Evolutionary conservation across 2,797 vertebrate genomes (phyloP).

Genomic region (Pangasius djambal): DNA sequence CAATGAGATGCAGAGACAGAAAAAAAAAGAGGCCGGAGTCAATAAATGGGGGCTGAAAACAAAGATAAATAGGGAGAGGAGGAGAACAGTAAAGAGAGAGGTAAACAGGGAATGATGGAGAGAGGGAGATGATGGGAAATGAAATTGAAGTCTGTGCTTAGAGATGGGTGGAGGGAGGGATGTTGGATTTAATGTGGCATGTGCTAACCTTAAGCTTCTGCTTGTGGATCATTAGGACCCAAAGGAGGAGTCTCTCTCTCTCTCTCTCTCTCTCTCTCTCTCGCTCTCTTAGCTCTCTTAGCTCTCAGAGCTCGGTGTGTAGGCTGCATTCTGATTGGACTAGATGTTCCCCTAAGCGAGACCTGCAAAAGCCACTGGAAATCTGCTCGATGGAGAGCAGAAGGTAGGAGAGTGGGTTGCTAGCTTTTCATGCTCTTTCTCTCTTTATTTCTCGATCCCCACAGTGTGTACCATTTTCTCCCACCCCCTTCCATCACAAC

Average conservation of each 20-base stretch:
- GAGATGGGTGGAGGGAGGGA: slow-evolving; percentile 22
- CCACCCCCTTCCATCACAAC: slow-evolving; percentile 31
- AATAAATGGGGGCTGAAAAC: slow-evolving; percentile 57
- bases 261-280: slow-evolving; percentile 32
- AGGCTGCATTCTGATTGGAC: slow-evolving; percentile 84
- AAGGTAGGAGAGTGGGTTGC: slow-evolving; percentile 79
- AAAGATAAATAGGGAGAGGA: slow-evolving; percentile 50
- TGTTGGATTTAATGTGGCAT: slow-evolving; percentile 32
- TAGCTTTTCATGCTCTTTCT: slow-evolving; percentile 66
- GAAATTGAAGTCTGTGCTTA: slow-evolving; percentile 32
- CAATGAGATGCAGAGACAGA: slow-evolving; percentile 54
- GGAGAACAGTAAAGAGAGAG: slow-evolving; percentile 48
- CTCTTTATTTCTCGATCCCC: slow-evolving; percentile 62
- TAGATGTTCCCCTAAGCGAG: slow-evolving; percentile 81
- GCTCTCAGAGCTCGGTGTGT: slow-evolving; percentile 75
- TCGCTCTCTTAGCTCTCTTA: slow-evolving; percentile 28
- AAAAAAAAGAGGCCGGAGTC: slow-evolving; percentile 62
- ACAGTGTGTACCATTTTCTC: slow-evolving; percentile 58
- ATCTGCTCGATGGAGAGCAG: slow-evolving; percentile 81
- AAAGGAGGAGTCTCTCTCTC: slow-evolving; percentile 22
- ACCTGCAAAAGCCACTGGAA: slow-evolving; percentile 81
- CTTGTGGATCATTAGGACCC: slow-evolving; percentile 51
- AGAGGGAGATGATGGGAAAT: slow-evolving; percentile 21
- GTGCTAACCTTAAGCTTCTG: slow-evolving; percentile 45
- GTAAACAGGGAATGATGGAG: not conserved